Percentiles rank a stretch among this genome's conserved stretches.
These are phyloP conservation scores for Parazoanthus atlanticus DNA, from an alignment of 92 coral and sea anemone species.

Conservation along the genomic window DNA sequence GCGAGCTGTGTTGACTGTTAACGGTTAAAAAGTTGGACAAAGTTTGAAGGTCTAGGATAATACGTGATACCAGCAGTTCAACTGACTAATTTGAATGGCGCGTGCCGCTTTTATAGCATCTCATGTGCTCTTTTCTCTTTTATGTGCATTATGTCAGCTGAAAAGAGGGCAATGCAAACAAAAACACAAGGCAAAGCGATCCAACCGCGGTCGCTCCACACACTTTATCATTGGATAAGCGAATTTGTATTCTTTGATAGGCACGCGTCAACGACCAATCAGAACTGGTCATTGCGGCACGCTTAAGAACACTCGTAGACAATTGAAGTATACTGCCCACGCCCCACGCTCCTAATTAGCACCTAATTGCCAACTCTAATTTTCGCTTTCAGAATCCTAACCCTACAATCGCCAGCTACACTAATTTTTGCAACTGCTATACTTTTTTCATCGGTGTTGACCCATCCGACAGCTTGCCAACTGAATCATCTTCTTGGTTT, in stretches of 20 bases:
- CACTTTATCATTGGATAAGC: slow-evolving; percentile 67
- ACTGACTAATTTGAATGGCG: slow-evolving; percentile 97
- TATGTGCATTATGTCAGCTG: slow-evolving; percentile 97
- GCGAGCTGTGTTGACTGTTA: slow-evolving; percentile 23
- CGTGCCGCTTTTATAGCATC: slow-evolving; percentile 96
- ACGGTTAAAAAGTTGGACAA: slow-evolving; percentile 26
- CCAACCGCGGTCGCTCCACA: slow-evolving; percentile 81
- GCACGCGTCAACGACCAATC: slow-evolving; percentile 69
- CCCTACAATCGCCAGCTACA: slow-evolving; percentile 43
- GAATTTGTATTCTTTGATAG: slow-evolving; percentile 59
- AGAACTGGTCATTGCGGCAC: slow-evolving; percentile 54
- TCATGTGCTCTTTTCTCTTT: slow-evolving; percentile 99
- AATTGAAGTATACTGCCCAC: slow-evolving; percentile 76
- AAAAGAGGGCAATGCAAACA: slow-evolving; percentile 99
- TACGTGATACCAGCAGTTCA: slow-evolving; percentile 60
- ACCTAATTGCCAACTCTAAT: slow-evolving; percentile 85
- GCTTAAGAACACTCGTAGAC: slow-evolving; percentile 69
- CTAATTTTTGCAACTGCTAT: slow-evolving; percentile 10
- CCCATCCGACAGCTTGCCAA: neutral
- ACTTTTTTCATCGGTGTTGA: neutral
- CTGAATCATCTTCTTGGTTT: slow-evolving; percentile 9
- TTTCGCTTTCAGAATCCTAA: slow-evolving; percentile 62
- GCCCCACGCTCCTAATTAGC: slow-evolving; percentile 84
- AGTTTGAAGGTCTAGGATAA: slow-evolving; percentile 36
- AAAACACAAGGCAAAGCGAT: slow-evolving; percentile 83